These are phyloP conservation scores for Turnix velox DNA, from an alignment of 2,113 vertebrate species.

Conservation along the genomic window DNA sequence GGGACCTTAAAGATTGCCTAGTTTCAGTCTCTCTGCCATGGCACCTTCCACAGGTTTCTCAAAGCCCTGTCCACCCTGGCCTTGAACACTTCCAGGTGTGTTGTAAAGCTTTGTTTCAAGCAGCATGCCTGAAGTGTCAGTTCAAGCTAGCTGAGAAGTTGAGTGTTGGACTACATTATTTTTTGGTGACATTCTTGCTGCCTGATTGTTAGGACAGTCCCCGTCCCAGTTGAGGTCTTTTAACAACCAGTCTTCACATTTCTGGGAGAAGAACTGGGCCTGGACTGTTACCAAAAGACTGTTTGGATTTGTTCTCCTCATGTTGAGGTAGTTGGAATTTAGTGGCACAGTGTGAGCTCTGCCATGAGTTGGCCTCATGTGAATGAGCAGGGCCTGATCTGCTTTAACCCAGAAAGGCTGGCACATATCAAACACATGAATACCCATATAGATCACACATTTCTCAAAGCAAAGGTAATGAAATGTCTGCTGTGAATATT, in stretches of 20 bases:
- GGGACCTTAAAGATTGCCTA: background rate
- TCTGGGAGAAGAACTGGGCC: background rate
- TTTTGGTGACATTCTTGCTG: rapidly evolving
- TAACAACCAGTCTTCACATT: background rate
- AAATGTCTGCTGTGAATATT: slow-evolving; percentile 32
- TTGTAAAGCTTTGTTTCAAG: background rate
- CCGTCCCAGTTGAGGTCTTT: background rate
- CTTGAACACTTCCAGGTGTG: background rate
- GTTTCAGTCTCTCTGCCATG: background rate
- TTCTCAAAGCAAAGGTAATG: slow-evolving; percentile 28
- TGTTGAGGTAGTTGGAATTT: background rate
- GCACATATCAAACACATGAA: background rate
- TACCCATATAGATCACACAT: background rate
- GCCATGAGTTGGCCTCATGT: background rate
- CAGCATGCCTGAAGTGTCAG: background rate
- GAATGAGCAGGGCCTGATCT: background rate
- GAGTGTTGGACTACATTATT: background rate
- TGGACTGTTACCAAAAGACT: background rate
- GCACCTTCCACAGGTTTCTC: background rate
- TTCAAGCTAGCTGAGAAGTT: background rate
- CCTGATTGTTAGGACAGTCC: background rate
- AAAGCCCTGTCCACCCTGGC: background rate
- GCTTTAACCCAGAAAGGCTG: background rate
- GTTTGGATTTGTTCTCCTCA: background rate
- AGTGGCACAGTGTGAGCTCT: background rate